These are phyloP conservation scores for Craniophora ligustri DNA, from an alignment of 2,888 invertebrate species.

Conservation along the genomic window DNA sequence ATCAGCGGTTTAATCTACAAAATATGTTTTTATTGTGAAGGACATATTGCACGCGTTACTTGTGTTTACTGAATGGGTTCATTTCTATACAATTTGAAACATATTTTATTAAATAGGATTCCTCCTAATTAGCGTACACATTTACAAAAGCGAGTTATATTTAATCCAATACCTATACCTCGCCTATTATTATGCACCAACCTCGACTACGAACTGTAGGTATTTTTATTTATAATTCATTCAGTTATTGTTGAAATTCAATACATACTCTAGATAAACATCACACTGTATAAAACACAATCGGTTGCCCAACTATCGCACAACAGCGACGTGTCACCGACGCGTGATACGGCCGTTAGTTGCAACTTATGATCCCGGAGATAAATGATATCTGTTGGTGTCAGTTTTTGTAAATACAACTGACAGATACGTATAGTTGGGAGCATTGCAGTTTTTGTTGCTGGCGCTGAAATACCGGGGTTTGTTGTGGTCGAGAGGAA, in stretches of 20 bases:
- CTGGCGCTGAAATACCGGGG: background rate
- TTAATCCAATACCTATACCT: too few species aligned
- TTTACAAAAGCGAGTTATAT: too few species aligned
- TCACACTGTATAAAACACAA: background rate
- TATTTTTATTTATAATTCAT: too few species aligned
- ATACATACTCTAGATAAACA: too few species aligned
- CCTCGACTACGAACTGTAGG: too few species aligned
- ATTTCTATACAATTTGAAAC: too few species aligned
- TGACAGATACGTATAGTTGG: constrained; percentile 17
- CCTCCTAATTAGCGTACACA: too few species aligned
- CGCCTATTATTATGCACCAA: too few species aligned
- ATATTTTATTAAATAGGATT: too few species aligned
- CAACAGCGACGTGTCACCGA: background rate
- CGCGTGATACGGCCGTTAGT: constrained; percentile 22
- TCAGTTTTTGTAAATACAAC: constrained; percentile 52
- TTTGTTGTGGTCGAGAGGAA: background rate
- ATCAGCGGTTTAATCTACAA: background rate
- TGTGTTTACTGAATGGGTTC: too few species aligned
- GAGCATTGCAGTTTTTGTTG: constrained; percentile 24
- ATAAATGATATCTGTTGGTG: constrained; percentile 59
- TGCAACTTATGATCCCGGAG: constrained; percentile 48
- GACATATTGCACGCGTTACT: background rate
- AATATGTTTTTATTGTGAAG: background rate
- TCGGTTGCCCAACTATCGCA: constrained; percentile 3
- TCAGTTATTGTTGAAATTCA: too few species aligned